Conservation (phyloP, 1,140 invertebrate genomes). For the Calliphora vicina region DNA sequence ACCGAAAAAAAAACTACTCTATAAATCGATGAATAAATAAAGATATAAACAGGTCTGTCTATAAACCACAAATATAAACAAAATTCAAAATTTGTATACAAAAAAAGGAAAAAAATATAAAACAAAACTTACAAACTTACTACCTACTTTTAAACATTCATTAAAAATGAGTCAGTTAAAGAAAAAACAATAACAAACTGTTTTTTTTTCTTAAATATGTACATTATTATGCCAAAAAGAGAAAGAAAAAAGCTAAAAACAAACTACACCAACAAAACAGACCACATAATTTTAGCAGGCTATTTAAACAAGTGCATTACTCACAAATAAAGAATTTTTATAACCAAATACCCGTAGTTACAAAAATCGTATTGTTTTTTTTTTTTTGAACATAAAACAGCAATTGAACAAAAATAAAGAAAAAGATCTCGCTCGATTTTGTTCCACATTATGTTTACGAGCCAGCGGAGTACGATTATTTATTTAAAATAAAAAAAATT, state of each 20-base stretch:
- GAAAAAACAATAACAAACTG: not conserved
- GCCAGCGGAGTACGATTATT: not conserved
- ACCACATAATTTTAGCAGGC: not conserved
- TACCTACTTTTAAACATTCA: not conserved
- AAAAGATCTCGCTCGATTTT: not conserved
- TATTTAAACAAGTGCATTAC: slow-evolving; percentile 4
- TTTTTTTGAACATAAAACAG: not conserved
- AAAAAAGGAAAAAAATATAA: too few relatives aligned
- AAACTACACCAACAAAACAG: not conserved
- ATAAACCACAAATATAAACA: not conserved
- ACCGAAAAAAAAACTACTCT: not conserved
- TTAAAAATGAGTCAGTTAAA: slow-evolving; percentile 8
- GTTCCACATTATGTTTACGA: not conserved
- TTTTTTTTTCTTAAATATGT: not conserved
- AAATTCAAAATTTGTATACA: not conserved
- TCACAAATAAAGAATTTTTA: not conserved
- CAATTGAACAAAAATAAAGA: too few relatives aligned
- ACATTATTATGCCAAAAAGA: not conserved
- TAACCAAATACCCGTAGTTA: not conserved
- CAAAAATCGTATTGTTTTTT: not conserved
- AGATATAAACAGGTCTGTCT: slow-evolving; percentile 9
- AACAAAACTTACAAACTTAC: too few relatives aligned
- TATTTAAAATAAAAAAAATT: not conserved
- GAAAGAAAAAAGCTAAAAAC: not conserved
- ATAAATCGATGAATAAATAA: not conserved